phyloP scores from a whole-genome alignment of 2,113 vertebrate genomes.

The Antigone vipio region DNA sequence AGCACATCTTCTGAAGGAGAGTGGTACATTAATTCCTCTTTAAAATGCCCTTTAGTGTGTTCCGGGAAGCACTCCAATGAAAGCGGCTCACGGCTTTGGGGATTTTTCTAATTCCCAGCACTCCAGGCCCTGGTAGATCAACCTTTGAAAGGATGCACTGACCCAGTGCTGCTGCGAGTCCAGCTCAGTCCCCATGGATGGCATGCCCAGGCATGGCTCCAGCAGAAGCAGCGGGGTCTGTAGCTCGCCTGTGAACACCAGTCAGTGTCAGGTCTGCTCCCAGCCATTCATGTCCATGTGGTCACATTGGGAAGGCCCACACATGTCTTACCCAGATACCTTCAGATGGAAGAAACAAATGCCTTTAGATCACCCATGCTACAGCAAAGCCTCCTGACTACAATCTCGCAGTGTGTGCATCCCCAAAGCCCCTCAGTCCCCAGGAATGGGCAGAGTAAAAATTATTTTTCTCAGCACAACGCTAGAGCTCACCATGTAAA shows the following conservation, averaged over 20 bases:
- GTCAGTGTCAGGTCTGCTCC: background rate
- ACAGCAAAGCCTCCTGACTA: background rate
- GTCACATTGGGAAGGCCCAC: background rate
- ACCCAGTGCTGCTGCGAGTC: background rate
- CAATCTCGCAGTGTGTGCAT: background rate
- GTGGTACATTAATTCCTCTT: background rate
- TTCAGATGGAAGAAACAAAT: background rate
- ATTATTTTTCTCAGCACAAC: background rate
- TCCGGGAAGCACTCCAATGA: background rate
- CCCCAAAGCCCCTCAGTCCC: background rate
- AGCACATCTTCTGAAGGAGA: background rate
- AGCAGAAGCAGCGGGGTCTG: background rate
- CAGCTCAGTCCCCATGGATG: background rate
- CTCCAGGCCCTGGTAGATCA: background rate
- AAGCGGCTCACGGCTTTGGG: background rate
- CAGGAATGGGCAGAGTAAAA: background rate
- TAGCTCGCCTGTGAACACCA: background rate
- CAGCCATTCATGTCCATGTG: background rate
- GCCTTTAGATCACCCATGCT: background rate
- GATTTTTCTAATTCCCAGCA: background rate
- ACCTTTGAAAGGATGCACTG: background rate
- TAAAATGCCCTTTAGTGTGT: background rate
- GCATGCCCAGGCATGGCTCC: background rate
- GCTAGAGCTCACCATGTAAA: background rate
- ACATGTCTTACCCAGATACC: background rate